Conservation (phyloP, 2,113 vertebrate species). For the Edolisoma coerulescens region DNA sequence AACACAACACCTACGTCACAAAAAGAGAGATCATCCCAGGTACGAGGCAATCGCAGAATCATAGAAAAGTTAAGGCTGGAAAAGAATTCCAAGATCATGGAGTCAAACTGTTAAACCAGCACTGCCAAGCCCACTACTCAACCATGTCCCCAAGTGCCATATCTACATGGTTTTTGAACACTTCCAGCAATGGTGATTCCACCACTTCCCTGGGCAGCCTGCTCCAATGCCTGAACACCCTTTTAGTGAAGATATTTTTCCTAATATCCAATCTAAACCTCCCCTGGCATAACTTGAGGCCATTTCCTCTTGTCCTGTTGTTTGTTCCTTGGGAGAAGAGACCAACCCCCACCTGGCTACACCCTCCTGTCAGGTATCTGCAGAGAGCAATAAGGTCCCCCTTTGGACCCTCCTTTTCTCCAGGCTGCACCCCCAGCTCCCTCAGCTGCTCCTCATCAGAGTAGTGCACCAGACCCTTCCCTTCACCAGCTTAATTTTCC, state of each 20-base stretch:
- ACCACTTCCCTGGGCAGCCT: background rate
- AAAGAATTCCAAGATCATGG: background rate
- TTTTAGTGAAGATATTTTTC: background rate
- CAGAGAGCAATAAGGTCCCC: background rate
- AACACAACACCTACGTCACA: background rate
- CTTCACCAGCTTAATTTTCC: background rate
- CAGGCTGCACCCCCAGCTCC: background rate
- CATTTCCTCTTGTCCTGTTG: background rate
- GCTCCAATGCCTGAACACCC: background rate
- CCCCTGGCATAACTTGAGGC: background rate
- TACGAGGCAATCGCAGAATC: background rate
- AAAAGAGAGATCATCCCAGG: background rate
- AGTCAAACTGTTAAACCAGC: background rate
- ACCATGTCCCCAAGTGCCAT: background rate
- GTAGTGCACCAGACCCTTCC: background rate
- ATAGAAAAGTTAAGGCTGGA: background rate
- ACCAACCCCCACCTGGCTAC: accelerated
- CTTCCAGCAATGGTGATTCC: background rate
- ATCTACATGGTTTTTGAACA: background rate
- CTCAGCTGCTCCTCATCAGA: background rate
- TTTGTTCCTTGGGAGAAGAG: background rate
- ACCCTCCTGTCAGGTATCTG: background rate
- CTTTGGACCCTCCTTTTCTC: background rate
- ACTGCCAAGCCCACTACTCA: background rate
- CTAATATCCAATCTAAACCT: background rate